Evolutionary conservation across 2,888 invertebrate genomes (phyloP).

Genomic region (Cataglyphis altisquamis): DNA sequence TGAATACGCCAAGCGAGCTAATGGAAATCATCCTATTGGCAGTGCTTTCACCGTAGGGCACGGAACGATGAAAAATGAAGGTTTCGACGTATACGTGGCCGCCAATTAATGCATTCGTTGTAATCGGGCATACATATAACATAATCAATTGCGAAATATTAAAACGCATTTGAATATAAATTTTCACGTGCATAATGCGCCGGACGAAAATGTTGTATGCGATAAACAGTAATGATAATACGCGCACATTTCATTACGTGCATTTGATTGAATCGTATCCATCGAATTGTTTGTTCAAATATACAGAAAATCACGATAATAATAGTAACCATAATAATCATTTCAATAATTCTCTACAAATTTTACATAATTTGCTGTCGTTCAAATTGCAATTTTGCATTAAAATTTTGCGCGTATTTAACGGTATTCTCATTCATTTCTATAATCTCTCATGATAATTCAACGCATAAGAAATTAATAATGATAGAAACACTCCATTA

Average conservation of each 20-base stretch:
- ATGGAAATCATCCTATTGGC: conserved; percentile 57
- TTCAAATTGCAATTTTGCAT: not conserved
- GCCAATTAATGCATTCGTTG: conserved; percentile 3
- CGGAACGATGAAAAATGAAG: not conserved
- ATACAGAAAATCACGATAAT: conserved; percentile 15
- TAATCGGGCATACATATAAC: conserved; percentile 28
- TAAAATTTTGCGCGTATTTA: not conserved
- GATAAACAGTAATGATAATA: conserved; percentile 33
- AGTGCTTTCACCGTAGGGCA: not conserved
- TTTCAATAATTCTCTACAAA: conserved; percentile 13
- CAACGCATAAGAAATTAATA: conserved; percentile 28
- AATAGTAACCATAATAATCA: conserved; percentile 36
- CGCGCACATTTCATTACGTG: conserved; percentile 32
- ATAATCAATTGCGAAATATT: conserved; percentile 38
- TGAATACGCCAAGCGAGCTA: conserved; percentile 38
- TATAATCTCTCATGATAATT: not conserved
- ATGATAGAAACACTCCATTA: conserved; percentile 27
- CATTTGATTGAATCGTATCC: conserved; percentile 31
- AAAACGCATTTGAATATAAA: conserved; percentile 43
- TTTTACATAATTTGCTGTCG: conserved; percentile 8
- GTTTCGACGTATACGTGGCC: conserved; percentile 13
- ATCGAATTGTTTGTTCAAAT: conserved; percentile 35
- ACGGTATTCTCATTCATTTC: not conserved
- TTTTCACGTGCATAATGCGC: conserved; percentile 30
- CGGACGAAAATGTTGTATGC: conserved; percentile 7